Evolutionary conservation across 2,888 invertebrate genomes (phyloP).

Genomic region (Itoplectis maculator): DNA sequence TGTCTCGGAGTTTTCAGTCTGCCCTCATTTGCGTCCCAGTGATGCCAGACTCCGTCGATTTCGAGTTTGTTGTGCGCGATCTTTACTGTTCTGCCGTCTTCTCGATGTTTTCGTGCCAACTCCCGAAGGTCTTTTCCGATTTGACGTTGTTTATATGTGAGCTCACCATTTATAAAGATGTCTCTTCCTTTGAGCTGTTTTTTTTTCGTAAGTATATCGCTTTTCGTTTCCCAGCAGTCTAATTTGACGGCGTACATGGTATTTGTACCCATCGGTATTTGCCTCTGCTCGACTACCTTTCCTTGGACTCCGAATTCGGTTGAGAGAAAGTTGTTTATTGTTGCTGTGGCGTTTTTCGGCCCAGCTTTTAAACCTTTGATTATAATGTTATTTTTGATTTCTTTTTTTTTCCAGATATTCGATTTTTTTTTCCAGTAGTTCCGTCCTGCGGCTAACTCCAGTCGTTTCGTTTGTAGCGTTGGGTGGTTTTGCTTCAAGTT

Average conservation of each 20-base stretch:
- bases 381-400: slow-evolving; percentile 22
- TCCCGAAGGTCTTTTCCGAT: slow-evolving; percentile 31
- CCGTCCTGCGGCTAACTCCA: background rate
- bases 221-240: slow-evolving; percentile 30
- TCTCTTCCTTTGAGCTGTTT: slow-evolving; percentile 31
- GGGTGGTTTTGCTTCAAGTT: background rate
- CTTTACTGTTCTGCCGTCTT: slow-evolving; percentile 13
- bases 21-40: slow-evolving; percentile 3
- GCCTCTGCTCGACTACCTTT: slow-evolving; percentile 41
- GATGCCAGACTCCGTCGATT: slow-evolving; percentile 22
- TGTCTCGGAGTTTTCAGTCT: background rate
- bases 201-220: slow-evolving; percentile 13
- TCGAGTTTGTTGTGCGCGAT: slow-evolving; percentile 20
- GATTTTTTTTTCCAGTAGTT: slow-evolving; percentile 35
- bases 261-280: slow-evolving; percentile 9
- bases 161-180: slow-evolving; percentile 24
- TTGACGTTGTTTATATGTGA: slow-evolving; percentile 29
- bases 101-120: background rate
- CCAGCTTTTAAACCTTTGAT: slow-evolving; percentile 9
- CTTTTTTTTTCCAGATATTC: slow-evolving; percentile 10
- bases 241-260: slow-evolving; percentile 14
- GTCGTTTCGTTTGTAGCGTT: background rate
- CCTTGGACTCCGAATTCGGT: slow-evolving; percentile 66
- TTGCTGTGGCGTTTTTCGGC: background rate
- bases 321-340: slow-evolving; percentile 1